Evolutionary conservation across 2,113 vertebrate species (phyloP).

Genomic region (Serinus canaria): DNA sequence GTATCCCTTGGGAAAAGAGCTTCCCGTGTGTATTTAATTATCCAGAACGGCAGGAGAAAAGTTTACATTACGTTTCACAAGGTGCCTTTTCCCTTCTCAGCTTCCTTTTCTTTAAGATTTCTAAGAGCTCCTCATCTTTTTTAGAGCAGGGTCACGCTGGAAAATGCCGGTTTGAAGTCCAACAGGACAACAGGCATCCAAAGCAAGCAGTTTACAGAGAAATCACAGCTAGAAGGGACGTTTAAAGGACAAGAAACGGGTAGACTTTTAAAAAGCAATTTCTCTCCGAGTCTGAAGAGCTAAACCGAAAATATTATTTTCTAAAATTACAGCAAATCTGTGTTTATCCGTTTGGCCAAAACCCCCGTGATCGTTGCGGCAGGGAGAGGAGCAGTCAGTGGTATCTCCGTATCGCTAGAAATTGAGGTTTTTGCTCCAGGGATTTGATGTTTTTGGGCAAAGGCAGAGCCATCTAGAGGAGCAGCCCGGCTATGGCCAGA

Average conservation of each 20-base stretch:
- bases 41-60: neutral
- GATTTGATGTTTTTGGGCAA: constrained; percentile 33
- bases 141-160: neutral
- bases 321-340: neutral
- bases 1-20: neutral
- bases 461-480: constrained; percentile 73
- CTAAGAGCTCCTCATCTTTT: neutral
- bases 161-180: neutral
- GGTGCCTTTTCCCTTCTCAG: neutral
- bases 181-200: neutral
- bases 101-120: neutral
- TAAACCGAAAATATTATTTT: neutral
- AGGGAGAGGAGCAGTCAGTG: neutral
- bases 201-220: neutral
- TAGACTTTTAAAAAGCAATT: neutral
- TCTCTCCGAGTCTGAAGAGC: neutral
- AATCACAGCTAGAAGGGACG: neutral
- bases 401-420: neutral
- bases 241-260: neutral
- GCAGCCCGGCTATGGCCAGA: neutral
- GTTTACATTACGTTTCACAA: neutral
- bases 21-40: neutral
- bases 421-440: neutral
- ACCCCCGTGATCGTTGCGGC: neutral
- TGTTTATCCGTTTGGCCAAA: neutral